These are phyloP conservation scores for Helicoverpa assulta DNA, from an alignment of 2,888 invertebrate species.

Conservation along the genomic window DNA sequence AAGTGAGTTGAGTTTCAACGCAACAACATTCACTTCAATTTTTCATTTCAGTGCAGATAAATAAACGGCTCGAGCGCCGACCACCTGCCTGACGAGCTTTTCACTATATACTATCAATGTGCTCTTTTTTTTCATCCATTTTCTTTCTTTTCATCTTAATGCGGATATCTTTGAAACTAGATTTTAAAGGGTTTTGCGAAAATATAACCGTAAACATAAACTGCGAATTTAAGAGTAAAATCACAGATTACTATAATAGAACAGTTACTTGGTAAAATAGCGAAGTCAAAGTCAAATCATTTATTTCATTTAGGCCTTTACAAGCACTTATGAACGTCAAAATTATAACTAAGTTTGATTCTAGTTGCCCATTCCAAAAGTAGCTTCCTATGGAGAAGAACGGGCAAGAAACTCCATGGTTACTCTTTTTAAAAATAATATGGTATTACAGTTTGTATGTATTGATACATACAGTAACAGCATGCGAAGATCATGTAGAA, in stretches of 20 bases:
- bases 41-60: conserved; percentile 79
- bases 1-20: conserved; percentile 56
- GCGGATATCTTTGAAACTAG: conserved; percentile 55
- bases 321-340: no score
- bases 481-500: no score
- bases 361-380: no score
- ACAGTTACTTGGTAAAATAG: conserved; percentile 1
- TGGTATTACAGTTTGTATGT: no score
- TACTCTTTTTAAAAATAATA: no score
- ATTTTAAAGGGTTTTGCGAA: conserved; percentile 33
- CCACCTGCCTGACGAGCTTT: conserved; percentile 78
- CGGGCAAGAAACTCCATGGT: no score
- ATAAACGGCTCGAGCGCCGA: conserved; percentile 70
- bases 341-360: no score
- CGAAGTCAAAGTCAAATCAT: no score
- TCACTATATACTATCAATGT: conserved; percentile 63
- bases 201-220: conserved; percentile 6
- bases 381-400: no score
- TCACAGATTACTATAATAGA: not conserved
- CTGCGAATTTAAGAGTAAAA: not conserved
- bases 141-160: conserved; percentile 56
- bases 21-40: conserved; percentile 73
- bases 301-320: no score
- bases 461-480: no score
- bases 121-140: conserved; percentile 36